Base-by-base conservation (phyloP, 2,888 invertebrate species). In the Dorcus parallelipipedus region DNA sequence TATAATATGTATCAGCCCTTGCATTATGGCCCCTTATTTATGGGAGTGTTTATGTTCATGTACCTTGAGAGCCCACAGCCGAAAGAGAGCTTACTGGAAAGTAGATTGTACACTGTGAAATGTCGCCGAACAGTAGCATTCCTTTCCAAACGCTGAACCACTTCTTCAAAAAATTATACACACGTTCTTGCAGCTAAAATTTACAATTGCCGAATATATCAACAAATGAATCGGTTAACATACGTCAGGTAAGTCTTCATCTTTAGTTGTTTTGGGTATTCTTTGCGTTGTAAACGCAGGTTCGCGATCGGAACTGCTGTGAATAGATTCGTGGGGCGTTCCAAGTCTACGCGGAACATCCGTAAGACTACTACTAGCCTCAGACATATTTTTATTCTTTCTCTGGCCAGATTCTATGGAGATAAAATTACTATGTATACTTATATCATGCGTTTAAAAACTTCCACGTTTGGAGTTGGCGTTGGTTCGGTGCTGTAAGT, bases 51-150 rank as follows among this genome's bases (percentile, higher is more conserved):
- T 33, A 50, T 5, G 14, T 47, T 41, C 5, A 45, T 4, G 38
- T 67, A 75, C 80, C 82, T 74, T 80, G 73, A 17, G 82, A 82
- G 64, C 82, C 83, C n/a, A 83, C 69, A 1, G 85, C 84, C 6
- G 82, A 80, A 2, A 85, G 82, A 0, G 84, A 81, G 43, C 72
- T 76, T 57, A 81, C 79, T 5, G 87, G 84, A 64, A 86, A 80
- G 72, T 87, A 88, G 61, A 88, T 77, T 26, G 82, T 79, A 65
- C 83, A 80, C 66, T 84, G 80, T 0, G 84, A 84, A 38, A 87
- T 69, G 64, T 84, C 84, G 9, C 85, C 83, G 67, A 72, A 80
- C 43, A 84, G 68, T 8, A 83, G 75, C 67, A 83, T 74, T 57
- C 80, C 79, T 63, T 79, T 79, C 82, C 84, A 84, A 63, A 81